Percentiles rank a stretch among this genome's conserved stretches.
Conservation (phyloP, 2,888 invertebrate genomes). For the Diaperis boleti region DNA sequence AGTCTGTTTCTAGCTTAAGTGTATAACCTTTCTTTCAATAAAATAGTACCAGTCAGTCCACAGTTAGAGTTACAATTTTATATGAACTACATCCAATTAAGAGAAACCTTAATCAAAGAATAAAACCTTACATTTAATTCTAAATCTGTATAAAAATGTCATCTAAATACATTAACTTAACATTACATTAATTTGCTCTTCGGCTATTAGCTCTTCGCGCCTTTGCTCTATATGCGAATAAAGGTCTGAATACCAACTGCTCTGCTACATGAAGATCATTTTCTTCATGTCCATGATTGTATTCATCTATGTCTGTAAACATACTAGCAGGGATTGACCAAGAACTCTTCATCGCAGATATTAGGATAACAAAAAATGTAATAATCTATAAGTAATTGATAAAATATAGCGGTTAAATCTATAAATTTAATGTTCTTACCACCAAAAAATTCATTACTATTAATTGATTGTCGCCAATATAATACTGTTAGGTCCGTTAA, state of each 20-base stretch:
- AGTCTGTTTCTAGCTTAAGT: no score
- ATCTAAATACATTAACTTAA: neutral
- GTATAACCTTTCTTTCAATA: no score
- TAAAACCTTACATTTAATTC: no score
- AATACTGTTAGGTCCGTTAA: no score
- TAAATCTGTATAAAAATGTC: no score
- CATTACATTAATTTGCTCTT: constrained; percentile 10
- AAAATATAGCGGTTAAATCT: neutral
- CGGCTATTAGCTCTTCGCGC: constrained; percentile 10
- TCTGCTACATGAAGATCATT: constrained; percentile 41
- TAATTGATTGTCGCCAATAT: neutral
- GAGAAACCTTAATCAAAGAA: no score
- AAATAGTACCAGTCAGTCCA: no score
- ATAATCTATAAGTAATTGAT: constrained; percentile 8
- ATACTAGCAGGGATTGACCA: neutral
- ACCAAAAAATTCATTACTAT: constrained; percentile 1
- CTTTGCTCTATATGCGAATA: constrained; percentile 41
- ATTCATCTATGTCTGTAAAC: neutral
- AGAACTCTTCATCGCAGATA: neutral
- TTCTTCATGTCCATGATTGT: neutral
- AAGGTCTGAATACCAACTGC: constrained; percentile 42
- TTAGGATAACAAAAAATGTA: neutral
- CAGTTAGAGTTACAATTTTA: no score
- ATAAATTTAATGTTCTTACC: neutral
- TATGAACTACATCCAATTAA: no score